A percentile compares a stretch with the other conserved stretches of the same genome.
These are phyloP conservation scores for Leucoraja ocellata DNA, from an alignment of 2,797 vertebrate species.

Conservation along the genomic window DNA sequence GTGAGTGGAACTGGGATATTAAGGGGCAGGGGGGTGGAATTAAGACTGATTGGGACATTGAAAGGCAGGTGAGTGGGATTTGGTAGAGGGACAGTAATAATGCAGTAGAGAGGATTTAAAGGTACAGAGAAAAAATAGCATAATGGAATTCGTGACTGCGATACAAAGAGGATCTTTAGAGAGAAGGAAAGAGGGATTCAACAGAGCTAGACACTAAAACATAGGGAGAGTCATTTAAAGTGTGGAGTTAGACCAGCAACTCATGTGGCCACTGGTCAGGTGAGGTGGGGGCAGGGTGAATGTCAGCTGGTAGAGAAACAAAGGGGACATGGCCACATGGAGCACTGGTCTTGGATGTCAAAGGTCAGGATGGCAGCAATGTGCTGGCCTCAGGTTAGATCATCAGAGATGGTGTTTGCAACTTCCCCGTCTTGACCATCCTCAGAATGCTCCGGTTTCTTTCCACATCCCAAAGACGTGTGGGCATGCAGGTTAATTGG, in stretches of 20 bases:
- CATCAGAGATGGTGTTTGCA: too few species aligned
- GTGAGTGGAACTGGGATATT: background rate
- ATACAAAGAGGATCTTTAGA: background rate
- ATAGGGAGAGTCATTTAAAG: too few species aligned
- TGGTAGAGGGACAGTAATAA: background rate
- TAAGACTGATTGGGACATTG: background rate
- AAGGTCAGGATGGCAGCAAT: too few species aligned
- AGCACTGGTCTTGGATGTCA: too few species aligned
- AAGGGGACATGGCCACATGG: too few species aligned
- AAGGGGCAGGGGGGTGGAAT: background rate
- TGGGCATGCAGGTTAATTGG: too few species aligned
- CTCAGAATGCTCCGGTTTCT: too few species aligned
- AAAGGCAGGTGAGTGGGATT: background rate
- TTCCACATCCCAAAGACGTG: too few species aligned
- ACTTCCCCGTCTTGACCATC: too few species aligned
- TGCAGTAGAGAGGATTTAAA: background rate
- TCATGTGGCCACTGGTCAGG: background rate
- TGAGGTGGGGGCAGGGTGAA: too few species aligned
- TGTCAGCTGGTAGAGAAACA: too few species aligned
- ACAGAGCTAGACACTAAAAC: background rate
- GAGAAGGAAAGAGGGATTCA: background rate
- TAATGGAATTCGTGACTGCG: background rate
- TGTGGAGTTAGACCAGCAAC: background rate
- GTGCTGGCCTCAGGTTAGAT: too few species aligned
- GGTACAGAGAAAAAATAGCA: background rate